These are phyloP conservation scores for Serripes groenlandicus DNA, from an alignment of 2,888 invertebrate genomes.

Conservation along the genomic window DNA sequence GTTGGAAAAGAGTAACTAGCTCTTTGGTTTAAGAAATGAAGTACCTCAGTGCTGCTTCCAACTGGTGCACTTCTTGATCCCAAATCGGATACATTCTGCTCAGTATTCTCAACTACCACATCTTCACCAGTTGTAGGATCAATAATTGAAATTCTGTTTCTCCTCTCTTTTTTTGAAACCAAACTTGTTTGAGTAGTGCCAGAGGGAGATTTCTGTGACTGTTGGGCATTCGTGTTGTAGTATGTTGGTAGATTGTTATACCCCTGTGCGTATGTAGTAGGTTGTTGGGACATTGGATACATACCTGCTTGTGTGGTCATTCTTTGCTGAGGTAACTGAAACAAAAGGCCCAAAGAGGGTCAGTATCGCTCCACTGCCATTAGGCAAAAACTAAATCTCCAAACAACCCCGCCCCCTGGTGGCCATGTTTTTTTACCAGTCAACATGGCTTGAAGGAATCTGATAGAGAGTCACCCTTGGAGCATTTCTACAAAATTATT, in stretches of 20 bases:
- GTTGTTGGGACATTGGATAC: slow-evolving; percentile 46
- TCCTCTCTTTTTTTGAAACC: slow-evolving; percentile 63
- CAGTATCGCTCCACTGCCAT: too few species aligned
- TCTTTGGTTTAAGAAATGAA: too few species aligned
- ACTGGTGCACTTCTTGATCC: slow-evolving; percentile 69
- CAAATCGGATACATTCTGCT: slow-evolving; percentile 44
- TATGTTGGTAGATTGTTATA: slow-evolving; percentile 44
- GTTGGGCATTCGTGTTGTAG: slow-evolving; percentile 7
- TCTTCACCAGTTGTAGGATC: slow-evolving; percentile 78
- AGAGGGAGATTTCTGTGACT: slow-evolving; percentile 26
- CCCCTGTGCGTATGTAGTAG: slow-evolving; percentile 42
- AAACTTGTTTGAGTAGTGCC: slow-evolving; percentile 14
- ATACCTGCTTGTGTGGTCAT: slow-evolving; percentile 56
- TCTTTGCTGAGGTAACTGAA: slow-evolving; percentile 54
- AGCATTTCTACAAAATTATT: too few species aligned
- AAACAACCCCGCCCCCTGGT: too few species aligned
- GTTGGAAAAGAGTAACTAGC: too few species aligned
- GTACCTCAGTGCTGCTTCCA: too few species aligned
- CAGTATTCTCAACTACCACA: slow-evolving; percentile 67
- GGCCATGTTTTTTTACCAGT: too few species aligned
- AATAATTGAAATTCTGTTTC: slow-evolving; percentile 66
- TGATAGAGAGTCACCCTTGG: too few species aligned
- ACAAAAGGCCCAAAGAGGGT: too few species aligned
- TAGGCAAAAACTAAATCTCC: too few species aligned
- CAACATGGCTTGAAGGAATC: too few species aligned